Base-by-base conservation (phyloP, 2,888 invertebrate genomes). In the Brachyptera putata region DNA sequence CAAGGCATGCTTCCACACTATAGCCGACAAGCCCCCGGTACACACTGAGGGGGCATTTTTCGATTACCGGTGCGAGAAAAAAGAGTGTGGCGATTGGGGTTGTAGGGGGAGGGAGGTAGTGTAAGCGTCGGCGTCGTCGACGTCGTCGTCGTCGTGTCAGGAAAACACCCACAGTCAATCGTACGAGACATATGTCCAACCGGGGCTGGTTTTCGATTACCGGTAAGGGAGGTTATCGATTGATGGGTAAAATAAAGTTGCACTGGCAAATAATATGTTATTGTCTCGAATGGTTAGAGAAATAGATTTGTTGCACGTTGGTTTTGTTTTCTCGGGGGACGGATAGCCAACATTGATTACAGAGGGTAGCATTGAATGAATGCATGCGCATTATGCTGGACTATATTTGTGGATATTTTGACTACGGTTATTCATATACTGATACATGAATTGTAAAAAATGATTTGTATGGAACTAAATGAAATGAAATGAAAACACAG, bases 101-200 rank as follows among this genome's bases (percentile, higher is more conserved):
- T n/a, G n/a, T n/a, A n/a, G n/a, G n/a, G n/a, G n/a, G n/a, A n/a
- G n/a, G n/a, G n/a, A n/a, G n/a, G n/a, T n/a, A n/a, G n/a, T n/a
- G n/a, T n/a, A n/a, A 30, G 30, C 30, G 30, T 5, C 30, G 24
- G 11, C 46, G 24, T n/a, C 46, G 21, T n/a, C 41, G 41, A 18
- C 41, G 41, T n/a, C n/a, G 21, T 41, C 41, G 41, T 16, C 41
- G 41, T n/a, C n/a, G n/a, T n/a, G 30, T 21, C 46, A 24, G n/a
- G 22, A 46, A 46, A 46, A 46, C 24, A 46, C 46, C 24, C 46
- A 46, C 46, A 46, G 46, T 46, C 46, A 46, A 46, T 46, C 46
- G 46, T 24, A 21, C 21, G 22, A n/a, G 46, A 46, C 46, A 46
- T 24, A 24, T 46, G 46, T 46, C 46, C 21, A 16, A 24, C 46